These are phyloP conservation scores for Dreissena polymorpha DNA, from an alignment of 1,140 invertebrate species.

Conservation along the genomic window DNA sequence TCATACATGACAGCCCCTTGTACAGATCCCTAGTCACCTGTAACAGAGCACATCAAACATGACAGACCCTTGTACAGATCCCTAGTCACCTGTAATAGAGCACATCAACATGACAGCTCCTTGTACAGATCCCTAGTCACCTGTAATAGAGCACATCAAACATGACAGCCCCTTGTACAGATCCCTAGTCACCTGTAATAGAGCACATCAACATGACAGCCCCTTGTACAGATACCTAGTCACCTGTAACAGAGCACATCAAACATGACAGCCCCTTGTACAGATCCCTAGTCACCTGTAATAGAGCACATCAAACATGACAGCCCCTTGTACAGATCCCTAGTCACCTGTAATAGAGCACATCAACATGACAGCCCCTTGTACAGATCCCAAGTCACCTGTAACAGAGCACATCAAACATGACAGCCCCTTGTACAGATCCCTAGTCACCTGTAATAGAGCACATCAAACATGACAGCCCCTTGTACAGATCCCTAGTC, in stretches of 20 bases:
- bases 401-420: no score
- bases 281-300: conserved; percentile 75
- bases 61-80: conserved; percentile 75
- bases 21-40: conserved; percentile 77
- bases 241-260: no score
- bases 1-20: conserved; percentile 62
- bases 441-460: conserved; percentile 73
- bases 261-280: conserved; percentile 69
- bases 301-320: no score
- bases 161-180: conserved; percentile 72
- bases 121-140: conserved; percentile 76
- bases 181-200: conserved; percentile 74
- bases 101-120: conserved; percentile 66
- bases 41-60: no score
- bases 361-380: conserved; percentile 63
- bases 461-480: no score
- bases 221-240: conserved; percentile 73
- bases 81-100: conserved; percentile 73
- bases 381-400: conserved; percentile 77
- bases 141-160: no score
- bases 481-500: conserved; percentile 74
- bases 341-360: conserved; percentile 74
- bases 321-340: conserved; percentile 73
- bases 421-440: conserved; percentile 73
- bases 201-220: no score